Evolutionary conservation across 2,888 invertebrate genomes (phyloP), one percentile per base, ranked within the genome.

Genomic region (Thereva unica): DNA sequence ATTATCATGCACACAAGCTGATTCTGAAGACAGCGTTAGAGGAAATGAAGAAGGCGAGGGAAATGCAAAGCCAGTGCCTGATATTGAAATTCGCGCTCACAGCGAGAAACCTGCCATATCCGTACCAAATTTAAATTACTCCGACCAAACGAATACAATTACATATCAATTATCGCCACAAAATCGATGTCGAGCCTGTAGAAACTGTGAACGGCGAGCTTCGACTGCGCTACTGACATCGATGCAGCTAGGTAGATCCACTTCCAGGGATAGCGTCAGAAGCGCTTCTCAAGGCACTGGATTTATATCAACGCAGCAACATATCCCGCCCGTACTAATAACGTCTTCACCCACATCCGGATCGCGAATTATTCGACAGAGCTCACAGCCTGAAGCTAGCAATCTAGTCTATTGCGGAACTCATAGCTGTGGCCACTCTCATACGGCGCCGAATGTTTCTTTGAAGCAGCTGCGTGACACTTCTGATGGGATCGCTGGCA

Each of bases 401-500:
- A 78, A 74, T 68, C 76, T 77, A 47, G 75, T 78, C 5, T 84
- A 84, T 75, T 88, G 87, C 79, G 82, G 82, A 72, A 84, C 85
- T 78, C 85, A 85, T 68, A 83, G 85, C 76, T 89, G 88, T 78
- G 87, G 87, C 75, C 83, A 85, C 73, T 87, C 87, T 74, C 80
- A 80, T 50, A 85, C 88, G 68, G 87, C 89, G 74, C 90, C 91
- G 71, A 93, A 92, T 82, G 91, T 92, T 77, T 94, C 94, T 47
- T 83, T 94, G 77, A 89, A 93, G 76, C 93, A 94, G 80, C 84
- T 94, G 66, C 86, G 92, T 73, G 91, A 91, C 83, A 89, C 89
- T 53, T 87, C 87, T 70, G 93, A 93, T 78, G 92, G 93, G 72
- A 92, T 97, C 71, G 95, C 95, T 55, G 94, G 94, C 78, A 97